Evolutionary conservation across 23 tunicate genomes (phyloP), one percentile per base, ranked within the genome.

Genomic region (Trididemnum nubilum): DNA sequence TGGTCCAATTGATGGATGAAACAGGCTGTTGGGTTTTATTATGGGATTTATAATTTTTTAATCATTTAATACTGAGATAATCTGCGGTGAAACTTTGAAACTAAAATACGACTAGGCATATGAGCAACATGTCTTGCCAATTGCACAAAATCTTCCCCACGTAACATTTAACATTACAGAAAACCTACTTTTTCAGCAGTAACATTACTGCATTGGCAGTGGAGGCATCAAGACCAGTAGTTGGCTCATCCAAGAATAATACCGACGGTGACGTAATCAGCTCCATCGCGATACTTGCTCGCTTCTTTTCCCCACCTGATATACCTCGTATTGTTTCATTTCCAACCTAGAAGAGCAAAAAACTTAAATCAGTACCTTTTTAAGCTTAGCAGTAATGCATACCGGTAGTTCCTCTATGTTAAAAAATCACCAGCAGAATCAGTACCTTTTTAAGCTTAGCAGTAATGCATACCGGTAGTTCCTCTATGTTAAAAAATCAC

Each of bases 161-260:
- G n/a, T n/a, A n/a, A n/a, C n/a, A n/a, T n/a, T n/a, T n/a, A n/a
- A n/a, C n/a, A n/a, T n/a, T n/a, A n/a, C n/a, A n/a, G n/a, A n/a
- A n/a, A n/a, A n/a, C 79, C 24, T 28, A 77, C 98, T 85, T 83
- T 80, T 93, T 93, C 0, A 93, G 75, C 67, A 93, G 51, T 0
- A 86, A 19, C 98, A 93, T 93, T 23, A 93, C 93, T 0, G 98
- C 93, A 67, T 93, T 93, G 0, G 98, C 98, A 39, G 98, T 93
- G 64, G 98, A 93, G 32, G 98, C 92, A 81, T 93, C 98, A 0
- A 93, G 72, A 2, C 82, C 67, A 4, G 82, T 73, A 26, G 78
- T 73, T n/a, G 78, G 78, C 24, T 73, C 78, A 27, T 93, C 98
- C 35, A 93, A 82, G 67, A 93, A 93, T 19, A 93, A 61, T 24